Percentiles rank a stretch among this genome's conserved stretches.
These are phyloP conservation scores for Dendronephthya gigantea DNA, from an alignment of 64 coral and sea anemone species.

Conservation along the genomic window DNA sequence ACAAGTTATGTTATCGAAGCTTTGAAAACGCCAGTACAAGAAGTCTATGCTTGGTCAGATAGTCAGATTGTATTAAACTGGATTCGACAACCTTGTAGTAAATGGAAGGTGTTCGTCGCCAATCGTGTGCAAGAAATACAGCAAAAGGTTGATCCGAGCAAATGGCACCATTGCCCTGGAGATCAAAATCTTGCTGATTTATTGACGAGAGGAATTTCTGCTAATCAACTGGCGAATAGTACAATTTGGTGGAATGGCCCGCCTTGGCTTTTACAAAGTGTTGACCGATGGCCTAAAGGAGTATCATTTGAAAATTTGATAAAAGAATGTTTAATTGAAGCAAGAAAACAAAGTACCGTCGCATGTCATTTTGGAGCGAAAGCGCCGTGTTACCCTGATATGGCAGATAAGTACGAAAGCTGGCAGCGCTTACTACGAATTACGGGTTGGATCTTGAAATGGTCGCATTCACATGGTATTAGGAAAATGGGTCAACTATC, in stretches of 20 bases:
- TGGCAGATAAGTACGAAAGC: conserved; percentile 28
- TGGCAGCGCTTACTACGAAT: no score
- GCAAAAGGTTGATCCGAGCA: conserved; percentile 29
- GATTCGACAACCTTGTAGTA: conserved; percentile 24
- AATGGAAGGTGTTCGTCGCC: conserved; percentile 35
- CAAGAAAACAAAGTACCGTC: neutral
- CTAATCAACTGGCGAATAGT: conserved; percentile 16
- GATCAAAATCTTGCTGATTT: conserved; percentile 42
- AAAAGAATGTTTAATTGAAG: conserved; percentile 29
- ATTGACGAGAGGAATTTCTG: conserved; percentile 28
- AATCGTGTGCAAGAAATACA: conserved; percentile 47
- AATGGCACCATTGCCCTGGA: conserved; percentile 25
- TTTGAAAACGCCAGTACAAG: conserved; percentile 18
- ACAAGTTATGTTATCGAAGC: conserved; percentile 18
- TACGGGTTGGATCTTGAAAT: conserved; percentile 32
- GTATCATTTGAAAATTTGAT: no score
- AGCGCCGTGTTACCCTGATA: conserved; percentile 18
- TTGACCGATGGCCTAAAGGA: conserved; percentile 8
- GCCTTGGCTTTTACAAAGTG: conserved; percentile 28
- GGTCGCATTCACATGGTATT: conserved; percentile 31
- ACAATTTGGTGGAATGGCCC: conserved; percentile 54
- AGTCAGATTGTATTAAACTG: conserved; percentile 40
- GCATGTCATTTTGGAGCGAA: neutral
- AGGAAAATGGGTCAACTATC: conserved; percentile 18
- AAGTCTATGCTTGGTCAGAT: conserved; percentile 35